phyloP scores from a whole-genome alignment of 1,140 invertebrate species.

The Lepidostoma basale region DNA sequence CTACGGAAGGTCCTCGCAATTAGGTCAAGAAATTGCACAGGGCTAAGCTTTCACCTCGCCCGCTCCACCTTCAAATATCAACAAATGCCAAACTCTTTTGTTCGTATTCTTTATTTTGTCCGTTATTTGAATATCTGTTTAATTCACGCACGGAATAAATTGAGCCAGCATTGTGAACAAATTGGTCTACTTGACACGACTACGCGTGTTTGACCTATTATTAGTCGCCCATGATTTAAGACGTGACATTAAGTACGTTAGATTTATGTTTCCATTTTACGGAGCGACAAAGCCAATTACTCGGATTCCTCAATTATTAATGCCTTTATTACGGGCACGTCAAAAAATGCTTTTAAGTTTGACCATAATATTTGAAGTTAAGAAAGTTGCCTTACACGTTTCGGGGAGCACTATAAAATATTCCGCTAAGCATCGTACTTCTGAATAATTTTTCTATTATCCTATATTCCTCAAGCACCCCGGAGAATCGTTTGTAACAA shows the following conservation, averaged over 20 bases:
- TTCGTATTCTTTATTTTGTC: no score
- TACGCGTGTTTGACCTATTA: conserved; percentile 20
- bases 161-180: background rate
- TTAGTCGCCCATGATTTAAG: conserved; percentile 1
- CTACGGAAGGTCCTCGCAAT: background rate
- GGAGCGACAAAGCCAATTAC: background rate
- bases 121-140: background rate
- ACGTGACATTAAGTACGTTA: conserved; percentile 3
- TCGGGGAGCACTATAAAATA: no score
- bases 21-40: conserved; percentile 15
- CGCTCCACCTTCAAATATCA: background rate
- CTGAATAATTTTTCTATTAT: no score
- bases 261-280: conserved; percentile 22
- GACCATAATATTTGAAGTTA: no score
- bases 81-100: no score
- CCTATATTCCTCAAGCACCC: no score
- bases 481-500: no score
- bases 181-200: conserved; percentile 16
- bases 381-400: no score
- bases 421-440: no score
- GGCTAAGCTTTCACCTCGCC: background rate
- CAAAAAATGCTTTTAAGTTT: no score
- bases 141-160: background rate
- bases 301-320: no score
- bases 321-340: no score